These are phyloP conservation scores for Campoplex nolae DNA, from an alignment of 2,888 invertebrate genomes.

Conservation along the genomic window DNA sequence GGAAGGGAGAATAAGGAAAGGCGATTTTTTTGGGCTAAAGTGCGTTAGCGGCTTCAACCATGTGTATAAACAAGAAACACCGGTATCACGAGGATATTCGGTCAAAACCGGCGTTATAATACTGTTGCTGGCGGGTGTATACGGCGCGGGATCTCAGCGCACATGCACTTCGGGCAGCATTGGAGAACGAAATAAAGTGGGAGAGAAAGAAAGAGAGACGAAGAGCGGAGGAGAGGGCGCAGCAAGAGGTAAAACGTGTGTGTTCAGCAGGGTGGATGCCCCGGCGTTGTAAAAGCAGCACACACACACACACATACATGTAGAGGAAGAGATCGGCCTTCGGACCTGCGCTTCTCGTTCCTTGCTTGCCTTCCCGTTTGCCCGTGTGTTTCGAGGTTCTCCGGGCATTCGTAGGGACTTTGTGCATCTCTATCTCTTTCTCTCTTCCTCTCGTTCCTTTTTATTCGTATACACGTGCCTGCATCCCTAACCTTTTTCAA, in stretches of 20 bases:
- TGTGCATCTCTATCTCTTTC: constrained; percentile 51
- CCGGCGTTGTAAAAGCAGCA: constrained; percentile 28
- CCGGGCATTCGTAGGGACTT: constrained; percentile 54
- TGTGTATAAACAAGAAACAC: constrained; percentile 50
- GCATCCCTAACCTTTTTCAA: constrained; percentile 70
- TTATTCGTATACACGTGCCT: constrained; percentile 71
- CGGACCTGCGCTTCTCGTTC: constrained; percentile 80
- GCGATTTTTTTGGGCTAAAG: background rate
- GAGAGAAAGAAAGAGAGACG: constrained; percentile 3
- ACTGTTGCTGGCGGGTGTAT: constrained; percentile 40
- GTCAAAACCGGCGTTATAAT: constrained; percentile 46
- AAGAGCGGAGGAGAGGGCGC: constrained; percentile 25
- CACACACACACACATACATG: constrained; percentile 22
- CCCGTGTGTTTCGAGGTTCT: constrained; percentile 42
- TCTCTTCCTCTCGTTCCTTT: constrained; percentile 62
- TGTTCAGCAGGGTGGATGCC: constrained; percentile 66
- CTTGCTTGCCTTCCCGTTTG: constrained; percentile 56
- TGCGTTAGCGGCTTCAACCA: background rate
- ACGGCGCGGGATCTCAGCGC: constrained; percentile 21
- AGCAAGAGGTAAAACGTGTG: constrained; percentile 50
- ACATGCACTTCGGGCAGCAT: constrained; percentile 47
- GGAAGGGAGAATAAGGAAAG: background rate
- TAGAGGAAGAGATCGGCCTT: constrained; percentile 61
- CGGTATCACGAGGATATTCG: constrained; percentile 52
- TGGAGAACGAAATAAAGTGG: constrained; percentile 13